These are phyloP conservation scores for Sphyrna mokarran DNA, from an alignment of 2,113 vertebrate species.

Conservation along the genomic window DNA sequence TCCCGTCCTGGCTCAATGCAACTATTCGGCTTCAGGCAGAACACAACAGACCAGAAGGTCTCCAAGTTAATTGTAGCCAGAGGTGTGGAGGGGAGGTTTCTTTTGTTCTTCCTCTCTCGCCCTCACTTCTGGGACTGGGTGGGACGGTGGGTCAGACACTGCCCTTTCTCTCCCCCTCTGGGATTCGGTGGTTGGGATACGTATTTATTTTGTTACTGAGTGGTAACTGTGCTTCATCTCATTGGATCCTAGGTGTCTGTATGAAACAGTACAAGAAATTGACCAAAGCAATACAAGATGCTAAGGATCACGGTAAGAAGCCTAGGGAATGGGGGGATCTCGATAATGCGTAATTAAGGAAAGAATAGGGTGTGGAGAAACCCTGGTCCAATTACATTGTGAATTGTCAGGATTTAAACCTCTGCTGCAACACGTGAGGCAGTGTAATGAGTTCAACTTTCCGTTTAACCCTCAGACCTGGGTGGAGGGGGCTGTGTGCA, in stretches of 20 bases:
- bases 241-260: constrained; percentile 65
- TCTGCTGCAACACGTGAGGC: not conserved
- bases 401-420: not conserved
- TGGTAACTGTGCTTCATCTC: not conserved
- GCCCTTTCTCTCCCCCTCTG: not conserved
- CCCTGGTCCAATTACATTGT: not conserved
- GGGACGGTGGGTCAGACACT: not conserved
- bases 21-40: not conserved
- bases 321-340: not conserved
- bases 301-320: constrained; percentile 65
- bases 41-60: not conserved
- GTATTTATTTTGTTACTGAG: not conserved
- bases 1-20: not conserved
- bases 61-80: not conserved
- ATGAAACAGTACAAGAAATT: constrained; percentile 74
- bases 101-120: no score
- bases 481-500: not conserved
- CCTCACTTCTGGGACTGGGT: no score
- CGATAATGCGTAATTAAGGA: not conserved
- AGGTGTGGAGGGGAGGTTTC: not conserved
- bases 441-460: not conserved
- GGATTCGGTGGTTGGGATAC: not conserved
- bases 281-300: constrained; percentile 59
- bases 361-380: not conserved
- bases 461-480: not conserved